Evolutionary conservation across 1,140 invertebrate genomes (phyloP).

Genomic region (Aphaenogaster rudis): DNA sequence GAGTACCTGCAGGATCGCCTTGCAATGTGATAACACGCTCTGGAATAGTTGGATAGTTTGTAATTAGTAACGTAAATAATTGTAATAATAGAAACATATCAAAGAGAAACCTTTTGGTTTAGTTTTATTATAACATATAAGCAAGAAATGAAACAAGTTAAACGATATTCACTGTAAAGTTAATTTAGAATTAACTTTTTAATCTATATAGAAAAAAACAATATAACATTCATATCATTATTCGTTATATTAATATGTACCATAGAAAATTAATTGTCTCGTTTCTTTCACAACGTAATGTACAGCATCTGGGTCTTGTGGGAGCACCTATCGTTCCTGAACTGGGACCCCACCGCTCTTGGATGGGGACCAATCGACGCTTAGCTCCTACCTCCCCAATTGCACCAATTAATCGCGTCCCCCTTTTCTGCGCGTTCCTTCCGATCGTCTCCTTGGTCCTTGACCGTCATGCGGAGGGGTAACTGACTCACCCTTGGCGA

Average conservation of each 20-base stretch:
- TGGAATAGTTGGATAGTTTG: background rate
- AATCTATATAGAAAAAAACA: background rate
- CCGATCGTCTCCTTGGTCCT: slow-evolving; percentile 71
- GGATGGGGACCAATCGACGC: slow-evolving; percentile 40
- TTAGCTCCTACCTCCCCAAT: slow-evolving; percentile 1
- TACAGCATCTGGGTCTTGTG: background rate
- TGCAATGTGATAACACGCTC: background rate
- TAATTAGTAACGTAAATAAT: background rate
- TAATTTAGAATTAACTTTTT: background rate
- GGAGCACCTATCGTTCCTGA: background rate
- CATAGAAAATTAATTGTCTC: background rate
- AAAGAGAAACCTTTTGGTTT: background rate
- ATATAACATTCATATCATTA: background rate
- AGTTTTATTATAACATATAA: background rate
- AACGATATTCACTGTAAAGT: background rate
- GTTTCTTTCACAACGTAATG: background rate
- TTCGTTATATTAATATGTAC: background rate
- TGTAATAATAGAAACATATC: background rate
- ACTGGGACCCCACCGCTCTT: slow-evolving; percentile 21
- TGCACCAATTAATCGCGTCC: background rate
- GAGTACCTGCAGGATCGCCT: background rate
- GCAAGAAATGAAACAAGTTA: background rate
- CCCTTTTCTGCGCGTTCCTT: slow-evolving; percentile 18
- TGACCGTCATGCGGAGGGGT: slow-evolving; percentile 69
- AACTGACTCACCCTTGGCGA: slow-evolving; percentile 67